Base-by-base conservation (phyloP, 2,113 vertebrate species). In the Engystomops pustulosus region DNA sequence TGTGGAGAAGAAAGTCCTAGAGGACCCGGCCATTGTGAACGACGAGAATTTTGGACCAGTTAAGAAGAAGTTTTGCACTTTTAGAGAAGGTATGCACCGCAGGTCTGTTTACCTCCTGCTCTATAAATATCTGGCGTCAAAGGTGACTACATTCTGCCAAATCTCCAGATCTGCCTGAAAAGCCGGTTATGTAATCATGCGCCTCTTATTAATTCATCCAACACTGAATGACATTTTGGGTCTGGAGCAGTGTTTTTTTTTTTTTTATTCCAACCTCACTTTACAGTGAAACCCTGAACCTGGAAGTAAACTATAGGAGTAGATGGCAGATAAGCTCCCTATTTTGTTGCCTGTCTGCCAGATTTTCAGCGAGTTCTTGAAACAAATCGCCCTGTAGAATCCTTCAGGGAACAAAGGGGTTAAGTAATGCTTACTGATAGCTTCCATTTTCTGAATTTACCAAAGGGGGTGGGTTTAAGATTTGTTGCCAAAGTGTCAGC, bases 11-110 rank as follows among this genome's bases (percentile, higher is more conserved):
- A 98, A 98, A 20, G 95, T 99, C 0, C 90, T 99, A 77, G 97
- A 99, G 75, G 98, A 99, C 86, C 96, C 97, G 0, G 94, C 95
- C 58, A 95, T 99, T 49, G 91, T 91, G 12, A 92, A 91, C 0
- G 96, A 99, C 62, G 98, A 97, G 81, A 95, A 93, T 88, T 98
- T 99, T 55, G 95, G 93, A 81, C 90, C 95, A 44, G 91, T 97
- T 70, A 96, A 95, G 53, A 97, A 95, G 91, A 98, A 94, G 82
- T 97, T 99, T 90, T 99, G 97, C 93, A 98, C 98, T 85, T 99
- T 99, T 89, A 93, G 95, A 86, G 97, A 99, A 94, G 98, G 98
- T 95, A 85, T 0, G 41, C 38, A 27, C 14, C 1, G 14, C 74
- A 36, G 9, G 3, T 38, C 34, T 69, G 34, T 30, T n/a, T 69